Base-by-base conservation (phyloP, 2,888 invertebrate genomes). In the Formica aserva region DNA sequence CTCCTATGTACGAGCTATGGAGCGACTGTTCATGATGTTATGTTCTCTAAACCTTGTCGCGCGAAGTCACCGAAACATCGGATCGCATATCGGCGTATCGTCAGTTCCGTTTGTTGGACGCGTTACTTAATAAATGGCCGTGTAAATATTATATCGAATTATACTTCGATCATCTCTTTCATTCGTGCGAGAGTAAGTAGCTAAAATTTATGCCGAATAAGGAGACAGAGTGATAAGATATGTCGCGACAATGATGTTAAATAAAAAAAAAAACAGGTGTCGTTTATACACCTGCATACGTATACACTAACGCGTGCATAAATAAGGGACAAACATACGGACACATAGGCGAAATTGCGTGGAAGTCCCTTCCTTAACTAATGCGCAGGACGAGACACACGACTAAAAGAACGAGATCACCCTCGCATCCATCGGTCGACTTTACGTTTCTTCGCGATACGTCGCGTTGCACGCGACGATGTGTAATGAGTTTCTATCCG, bases 121-220 rank as follows among this genome's bases (percentile, higher is more conserved):
- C 74, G 78, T 72, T 74, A 80, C 45, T 52, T 32, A 74, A 74
- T 72, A 60, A 80, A 41, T 80, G 78, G 78, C 78, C 67, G 82
- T 88, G 90, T 89, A 89, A 88, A 89, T 90, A 89, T 77, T 74
- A 85, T 71, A 84, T 80, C 84, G 83, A 67, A 85, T 88, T 85
- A 52, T 52, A 89, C 74, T 86, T 84, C 72, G 66, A 88, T 88
- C 83, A 81, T 74, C 18, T 35, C 81, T 84, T 81, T 71, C 71
- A 55, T 84, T 85, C 88, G 88, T 85, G 80, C 83, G 84, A 78
- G 71, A 77, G 55, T 32, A 71, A 74, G 45, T 82, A 60, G 60
- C 77, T 85, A 60, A 72, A 65, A 52, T n/a, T 52, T 35, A 52
- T 52, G 48, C 18, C 48, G 48, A 74, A 72, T 82, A 88, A 87